Conservation (phyloP, 2,797 vertebrate genomes). For the Valencia hispanica region DNA sequence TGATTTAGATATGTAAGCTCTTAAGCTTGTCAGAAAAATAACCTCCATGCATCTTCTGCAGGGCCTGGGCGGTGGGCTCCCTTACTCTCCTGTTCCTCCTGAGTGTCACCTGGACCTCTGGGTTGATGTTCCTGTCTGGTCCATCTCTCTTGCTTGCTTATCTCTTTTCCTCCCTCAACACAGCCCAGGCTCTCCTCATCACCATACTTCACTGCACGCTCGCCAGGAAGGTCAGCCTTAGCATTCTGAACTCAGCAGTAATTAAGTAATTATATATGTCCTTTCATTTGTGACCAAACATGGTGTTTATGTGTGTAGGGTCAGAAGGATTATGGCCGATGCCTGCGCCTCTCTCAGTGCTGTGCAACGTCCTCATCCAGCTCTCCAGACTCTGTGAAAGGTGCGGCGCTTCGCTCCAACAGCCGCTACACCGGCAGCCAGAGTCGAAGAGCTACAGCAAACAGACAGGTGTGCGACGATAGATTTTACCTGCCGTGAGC, state of each 20-base stretch:
- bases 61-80: slow-evolving; percentile 91
- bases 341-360: slow-evolving; percentile 89
- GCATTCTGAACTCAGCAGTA: background rate
- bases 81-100: slow-evolving; percentile 90
- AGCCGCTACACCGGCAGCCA: slow-evolving; percentile 91
- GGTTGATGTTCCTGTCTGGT: slow-evolving; percentile 90
- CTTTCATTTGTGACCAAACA: slow-evolving; percentile 3
- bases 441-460: slow-evolving; percentile 77
- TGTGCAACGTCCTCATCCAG: slow-evolving; percentile 84
- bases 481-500: background rate
- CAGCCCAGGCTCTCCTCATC: slow-evolving; percentile 91
- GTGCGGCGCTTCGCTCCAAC: slow-evolving; percentile 87
- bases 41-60: slow-evolving; percentile 47
- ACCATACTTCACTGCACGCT: slow-evolving; percentile 92
- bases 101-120: slow-evolving; percentile 91
- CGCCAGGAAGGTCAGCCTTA: slow-evolving; percentile 87
- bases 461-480: slow-evolving; percentile 75
- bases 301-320: slow-evolving; percentile 72
- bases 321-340: slow-evolving; percentile 93
- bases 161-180: slow-evolving; percentile 93
- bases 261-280: background rate
- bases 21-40: slow-evolving; percentile 3
- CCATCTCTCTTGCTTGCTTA: slow-evolving; percentile 91
- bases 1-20: background rate
- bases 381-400: slow-evolving; percentile 89